A percentile compares a stretch with the other conserved stretches of the same genome.
These are phyloP conservation scores for Asarcornis scutulata DNA, from an alignment of 2,113 vertebrate genomes.

Conservation along the genomic window DNA sequence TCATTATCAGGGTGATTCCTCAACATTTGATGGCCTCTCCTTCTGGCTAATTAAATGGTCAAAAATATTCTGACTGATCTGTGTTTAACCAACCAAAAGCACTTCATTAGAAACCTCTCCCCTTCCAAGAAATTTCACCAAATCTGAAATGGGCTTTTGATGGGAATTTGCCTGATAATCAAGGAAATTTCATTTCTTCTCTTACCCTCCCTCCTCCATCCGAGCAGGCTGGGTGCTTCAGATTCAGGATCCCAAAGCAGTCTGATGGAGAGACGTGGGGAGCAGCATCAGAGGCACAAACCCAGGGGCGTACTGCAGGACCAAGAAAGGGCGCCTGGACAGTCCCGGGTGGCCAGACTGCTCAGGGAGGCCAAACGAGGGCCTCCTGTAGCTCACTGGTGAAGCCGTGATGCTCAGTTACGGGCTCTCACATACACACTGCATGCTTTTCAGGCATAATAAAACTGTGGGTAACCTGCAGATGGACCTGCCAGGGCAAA, in stretches of 20 bases:
- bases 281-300: background rate
- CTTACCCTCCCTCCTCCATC: background rate
- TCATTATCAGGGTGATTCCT: background rate
- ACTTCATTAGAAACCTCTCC: background rate
- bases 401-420: background rate
- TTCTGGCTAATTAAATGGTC: background rate
- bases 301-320: background rate
- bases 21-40: background rate
- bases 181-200: background rate
- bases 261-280: background rate
- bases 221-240: background rate
- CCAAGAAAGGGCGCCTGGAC: background rate
- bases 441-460: rapidly evolving
- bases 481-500: background rate
- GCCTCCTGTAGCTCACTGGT: background rate
- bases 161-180: background rate
- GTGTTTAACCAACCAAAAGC: background rate
- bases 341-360: background rate
- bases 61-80: background rate
- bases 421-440: rapidly evolving
- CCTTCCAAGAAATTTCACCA: background rate
- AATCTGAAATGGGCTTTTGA: background rate
- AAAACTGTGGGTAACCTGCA: background rate
- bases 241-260: background rate
- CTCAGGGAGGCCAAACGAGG: background rate